Evolutionary conservation across 2,113 vertebrate species (phyloP).

Genomic region (Tachysurus vachellii): DNA sequence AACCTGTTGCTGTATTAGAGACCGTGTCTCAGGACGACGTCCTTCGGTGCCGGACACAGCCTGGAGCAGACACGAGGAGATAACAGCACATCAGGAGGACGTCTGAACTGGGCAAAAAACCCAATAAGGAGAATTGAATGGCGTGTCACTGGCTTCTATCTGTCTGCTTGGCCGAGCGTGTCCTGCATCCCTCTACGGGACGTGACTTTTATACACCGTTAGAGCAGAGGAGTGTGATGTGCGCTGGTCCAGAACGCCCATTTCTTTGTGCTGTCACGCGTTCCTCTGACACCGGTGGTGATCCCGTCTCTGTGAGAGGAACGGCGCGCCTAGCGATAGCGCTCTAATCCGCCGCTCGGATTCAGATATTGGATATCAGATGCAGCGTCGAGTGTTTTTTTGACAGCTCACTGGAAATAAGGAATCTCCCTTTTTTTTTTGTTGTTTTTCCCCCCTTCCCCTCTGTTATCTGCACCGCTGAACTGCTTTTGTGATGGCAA

Average conservation of each 20-base stretch:
- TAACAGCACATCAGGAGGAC: slow-evolving; percentile 17
- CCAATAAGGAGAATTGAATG: slow-evolving; percentile 36
- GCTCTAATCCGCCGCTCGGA: slow-evolving; percentile 2
- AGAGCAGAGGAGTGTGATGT: not conserved
- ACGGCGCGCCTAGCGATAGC: not conserved
- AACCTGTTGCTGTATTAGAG: not conserved
- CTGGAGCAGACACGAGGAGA: slow-evolving; percentile 12
- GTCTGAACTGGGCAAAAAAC: slow-evolving; percentile 12
- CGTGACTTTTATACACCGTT: not conserved
- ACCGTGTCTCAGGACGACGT: slow-evolving; percentile 6
- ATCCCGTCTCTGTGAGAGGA: not conserved
- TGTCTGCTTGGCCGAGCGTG: slow-evolving; percentile 7
- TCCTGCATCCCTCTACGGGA: slow-evolving; percentile 22
- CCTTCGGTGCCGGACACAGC: slow-evolving; percentile 3
- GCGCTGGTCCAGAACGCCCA: slow-evolving; percentile 18
- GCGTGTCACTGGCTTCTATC: not conserved
- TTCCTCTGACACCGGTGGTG: not conserved
- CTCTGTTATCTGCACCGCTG: slow-evolving; percentile 24
- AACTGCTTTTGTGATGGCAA: slow-evolving; percentile 37
- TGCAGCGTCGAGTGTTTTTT: not conserved
- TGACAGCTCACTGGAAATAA: slow-evolving; percentile 33
- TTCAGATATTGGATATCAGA: slow-evolving; percentile 4
- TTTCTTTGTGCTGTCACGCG: not conserved
- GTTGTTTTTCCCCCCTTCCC: not conserved
- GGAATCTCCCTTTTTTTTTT: not conserved